Percentiles rank a stretch among this genome's conserved stretches.
Evolutionary conservation across 2,113 vertebrate genomes (phyloP).

Genomic region (Rynchops niger): DNA sequence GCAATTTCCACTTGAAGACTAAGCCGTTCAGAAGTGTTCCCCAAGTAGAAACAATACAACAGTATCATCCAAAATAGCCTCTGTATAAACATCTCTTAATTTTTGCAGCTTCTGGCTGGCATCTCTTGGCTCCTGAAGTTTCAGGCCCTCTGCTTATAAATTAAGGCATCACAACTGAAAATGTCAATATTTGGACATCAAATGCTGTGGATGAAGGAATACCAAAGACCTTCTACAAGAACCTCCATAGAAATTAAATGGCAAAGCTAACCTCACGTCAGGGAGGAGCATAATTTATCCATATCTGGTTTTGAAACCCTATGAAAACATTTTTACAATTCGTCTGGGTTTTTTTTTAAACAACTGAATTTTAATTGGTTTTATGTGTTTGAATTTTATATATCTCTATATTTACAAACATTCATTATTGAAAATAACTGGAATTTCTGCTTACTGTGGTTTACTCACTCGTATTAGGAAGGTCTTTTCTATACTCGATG

Average conservation of each 20-base stretch:
- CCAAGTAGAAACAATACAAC: slow-evolving; percentile 65
- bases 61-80: slow-evolving; percentile 57
- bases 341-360: neutral
- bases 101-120: slow-evolving; percentile 47
- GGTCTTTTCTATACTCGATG: neutral
- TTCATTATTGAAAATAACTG: slow-evolving; percentile 33
- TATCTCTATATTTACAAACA: neutral
- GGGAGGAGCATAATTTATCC: slow-evolving; percentile 12
- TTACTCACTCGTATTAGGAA: slow-evolving; percentile 29
- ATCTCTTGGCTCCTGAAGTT: slow-evolving; percentile 67
- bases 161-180: slow-evolving; percentile 97
- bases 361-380: neutral
- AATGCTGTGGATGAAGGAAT: slow-evolving; percentile 93
- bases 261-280: neutral
- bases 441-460: slow-evolving; percentile 40
- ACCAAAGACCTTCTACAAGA: slow-evolving; percentile 78
- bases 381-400: neutral
- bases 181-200: slow-evolving; percentile 69
- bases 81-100: slow-evolving; percentile 52
- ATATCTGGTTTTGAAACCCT: neutral
- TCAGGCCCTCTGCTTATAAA: slow-evolving; percentile 79
- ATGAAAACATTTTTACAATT: neutral
- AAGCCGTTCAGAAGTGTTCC: slow-evolving; percentile 52
- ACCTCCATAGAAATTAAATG: slow-evolving; percentile 41
- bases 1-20: slow-evolving; percentile 62